phyloP scores from a whole-genome alignment of 2,113 vertebrate genomes.

The Serilophus lunatus region DNA sequence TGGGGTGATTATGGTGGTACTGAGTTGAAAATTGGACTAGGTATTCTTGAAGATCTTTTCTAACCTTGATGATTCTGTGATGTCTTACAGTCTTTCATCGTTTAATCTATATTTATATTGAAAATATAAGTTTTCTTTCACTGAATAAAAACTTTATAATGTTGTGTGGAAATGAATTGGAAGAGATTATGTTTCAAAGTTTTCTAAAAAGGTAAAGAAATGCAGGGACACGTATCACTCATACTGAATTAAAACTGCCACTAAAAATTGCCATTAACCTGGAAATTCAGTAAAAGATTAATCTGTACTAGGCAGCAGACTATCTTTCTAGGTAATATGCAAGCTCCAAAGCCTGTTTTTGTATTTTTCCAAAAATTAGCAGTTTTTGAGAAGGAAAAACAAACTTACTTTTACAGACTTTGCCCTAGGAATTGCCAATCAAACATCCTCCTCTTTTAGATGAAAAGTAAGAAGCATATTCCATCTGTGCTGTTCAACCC shows the following conservation, averaged over 20 bases:
- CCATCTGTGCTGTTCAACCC: background rate
- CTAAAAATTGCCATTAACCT: background rate
- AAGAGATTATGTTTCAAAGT: background rate
- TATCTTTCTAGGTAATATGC: background rate
- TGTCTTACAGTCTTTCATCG: background rate
- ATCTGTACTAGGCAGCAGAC: background rate
- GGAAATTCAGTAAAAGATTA: background rate
- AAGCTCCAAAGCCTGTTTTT: background rate
- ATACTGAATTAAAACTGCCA: background rate
- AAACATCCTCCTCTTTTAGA: background rate
- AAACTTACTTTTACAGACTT: background rate
- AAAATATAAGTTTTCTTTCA: background rate
- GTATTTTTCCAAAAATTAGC: background rate
- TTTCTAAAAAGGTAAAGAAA: background rate
- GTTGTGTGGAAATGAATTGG: background rate
- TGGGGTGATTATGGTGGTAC: background rate
- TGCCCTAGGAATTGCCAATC: background rate
- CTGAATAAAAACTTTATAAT: background rate
- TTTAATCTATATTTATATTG: background rate
- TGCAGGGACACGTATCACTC: background rate
- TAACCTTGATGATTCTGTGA: background rate
- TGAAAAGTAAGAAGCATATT: background rate
- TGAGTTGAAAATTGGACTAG: background rate
- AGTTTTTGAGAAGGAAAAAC: background rate
- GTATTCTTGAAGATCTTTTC: background rate